These are phyloP conservation scores for Sesia bembeciformis DNA, from an alignment of 2,888 invertebrate genomes.

Conservation along the genomic window DNA sequence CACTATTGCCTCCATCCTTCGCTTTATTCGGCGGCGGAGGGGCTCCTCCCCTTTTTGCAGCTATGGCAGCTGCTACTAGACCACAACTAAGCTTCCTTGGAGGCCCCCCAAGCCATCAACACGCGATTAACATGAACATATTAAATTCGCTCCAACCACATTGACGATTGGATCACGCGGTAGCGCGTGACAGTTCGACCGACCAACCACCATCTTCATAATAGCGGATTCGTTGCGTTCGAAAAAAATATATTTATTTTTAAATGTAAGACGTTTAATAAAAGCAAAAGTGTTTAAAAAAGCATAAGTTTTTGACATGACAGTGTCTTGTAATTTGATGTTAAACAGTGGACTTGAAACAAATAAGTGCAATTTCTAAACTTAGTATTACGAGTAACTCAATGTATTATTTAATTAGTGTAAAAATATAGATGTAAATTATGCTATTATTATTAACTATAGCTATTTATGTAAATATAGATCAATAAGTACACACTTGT, in stretches of 20 bases:
- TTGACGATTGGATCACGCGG: constrained; percentile 65
- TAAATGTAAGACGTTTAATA: background rate
- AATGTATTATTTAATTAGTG: constrained; percentile 10
- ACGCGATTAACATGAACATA: constrained; percentile 72
- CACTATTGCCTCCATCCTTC: constrained; percentile 83
- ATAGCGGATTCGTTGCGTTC: background rate
- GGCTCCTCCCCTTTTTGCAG: constrained; percentile 79
- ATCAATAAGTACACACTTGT: constrained; percentile 1
- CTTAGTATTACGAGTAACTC: constrained; percentile 6
- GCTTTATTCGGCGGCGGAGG: constrained; percentile 80
- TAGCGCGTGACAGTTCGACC: constrained; percentile 30
- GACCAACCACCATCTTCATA: constrained; percentile 36
- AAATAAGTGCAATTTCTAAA: constrained; percentile 27
- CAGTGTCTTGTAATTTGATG: background rate
- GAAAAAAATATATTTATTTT: background rate
- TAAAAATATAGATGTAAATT: too few species aligned
- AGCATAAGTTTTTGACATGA: background rate
- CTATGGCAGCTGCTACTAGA: constrained; percentile 77
- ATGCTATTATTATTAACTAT: too few species aligned
- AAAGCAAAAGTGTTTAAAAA: background rate
- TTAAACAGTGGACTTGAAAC: background rate
- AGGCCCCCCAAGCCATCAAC: constrained; percentile 68
- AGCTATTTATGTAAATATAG: constrained; percentile 1
- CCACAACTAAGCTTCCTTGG: constrained; percentile 76
- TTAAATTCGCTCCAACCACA: constrained; percentile 74